phyloP scores from a whole-genome alignment of 2,113 vertebrate genomes.

The Istiophorus platypterus region DNA sequence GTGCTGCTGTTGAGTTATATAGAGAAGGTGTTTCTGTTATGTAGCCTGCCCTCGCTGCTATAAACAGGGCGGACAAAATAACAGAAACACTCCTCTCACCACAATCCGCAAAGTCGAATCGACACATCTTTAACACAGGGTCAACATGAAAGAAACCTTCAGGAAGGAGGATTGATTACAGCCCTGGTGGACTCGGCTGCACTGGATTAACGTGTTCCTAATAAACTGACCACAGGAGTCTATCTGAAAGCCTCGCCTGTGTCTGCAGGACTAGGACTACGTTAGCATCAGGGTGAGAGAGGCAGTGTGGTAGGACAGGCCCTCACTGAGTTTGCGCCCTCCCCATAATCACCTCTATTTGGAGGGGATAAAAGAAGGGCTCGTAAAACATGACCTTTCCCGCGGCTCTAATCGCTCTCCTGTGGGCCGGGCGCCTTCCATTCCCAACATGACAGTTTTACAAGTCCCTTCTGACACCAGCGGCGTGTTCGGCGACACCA shows the following conservation, averaged over 20 bases:
- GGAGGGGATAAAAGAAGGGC: constrained; percentile 55
- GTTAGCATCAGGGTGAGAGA: neutral
- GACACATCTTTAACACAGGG: no score
- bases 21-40: no score
- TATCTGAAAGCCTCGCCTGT: neutral
- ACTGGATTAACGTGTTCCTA: neutral
- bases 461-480: constrained; percentile 56
- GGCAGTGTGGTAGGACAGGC: neutral
- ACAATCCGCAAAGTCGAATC: no score
- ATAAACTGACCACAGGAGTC: neutral
- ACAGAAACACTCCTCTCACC: neutral
- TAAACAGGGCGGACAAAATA: neutral
- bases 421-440: constrained; percentile 14
- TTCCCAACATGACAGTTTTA: constrained; percentile 64
- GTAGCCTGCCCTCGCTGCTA: neutral
- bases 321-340: constrained; percentile 18
- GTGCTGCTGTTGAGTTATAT: no score
- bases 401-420: constrained; percentile 23
- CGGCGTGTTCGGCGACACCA: constrained; percentile 27
- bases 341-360: constrained; percentile 68
- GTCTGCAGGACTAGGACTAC: constrained; percentile 6
- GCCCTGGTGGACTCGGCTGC: neutral
- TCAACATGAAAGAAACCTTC: no score
- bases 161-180: neutral
- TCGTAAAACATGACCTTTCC: constrained; percentile 64